Evolutionary conservation across 23 tunicate genomes (phyloP), one percentile per base, ranked within the genome.

Genomic region (Botrylloides violaceus): DNA sequence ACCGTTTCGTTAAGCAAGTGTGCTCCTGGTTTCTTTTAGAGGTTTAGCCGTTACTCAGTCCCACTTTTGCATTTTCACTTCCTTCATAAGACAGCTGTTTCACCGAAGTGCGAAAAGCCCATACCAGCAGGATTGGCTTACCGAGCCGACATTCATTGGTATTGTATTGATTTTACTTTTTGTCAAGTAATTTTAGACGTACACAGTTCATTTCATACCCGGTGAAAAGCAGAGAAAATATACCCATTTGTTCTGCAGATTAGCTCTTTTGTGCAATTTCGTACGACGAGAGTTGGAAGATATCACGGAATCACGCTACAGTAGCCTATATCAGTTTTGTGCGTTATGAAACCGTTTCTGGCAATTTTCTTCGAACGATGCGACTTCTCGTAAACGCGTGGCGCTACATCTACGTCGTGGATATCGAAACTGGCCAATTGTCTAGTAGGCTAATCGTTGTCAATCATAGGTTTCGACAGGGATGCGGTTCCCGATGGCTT

Each of bases 51-150:
- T 63, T 63, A 27, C 70, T 63, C 70, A 63, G 23, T 63, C 70
- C 64, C 64, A 43, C 53, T 43, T 15, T 15, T 63, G 4, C 36
- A 34, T 63, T 63, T 63, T 63, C 33, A 9, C 12, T 63, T 22
- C 70, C 35, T 27, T 27, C 32, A 63, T 9, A 33, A 33, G 70
- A 63, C 70, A 63, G 70, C 70, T 63, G 70, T 63, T 63, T 63
- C 33, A 34, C 70, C 34, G 70, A 4, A 63, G 62, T 58, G 62
- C 4, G 62, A 58, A 29, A 9, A 9, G 12, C 12, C 4, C 5
- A 9, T 9, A 4, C 62, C 4, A 58, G 26, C 12, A 58, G 9
- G 26, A 9, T n/a, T n/a, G n/a, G n/a, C n/a, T n/a, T n/a, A n/a
- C n/a, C n/a, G n/a, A n/a, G n/a, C n/a, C n/a, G n/a, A n/a, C n/a